phyloP scores from a whole-genome alignment of 1,140 invertebrate species.

The Solen grandis region DNA sequence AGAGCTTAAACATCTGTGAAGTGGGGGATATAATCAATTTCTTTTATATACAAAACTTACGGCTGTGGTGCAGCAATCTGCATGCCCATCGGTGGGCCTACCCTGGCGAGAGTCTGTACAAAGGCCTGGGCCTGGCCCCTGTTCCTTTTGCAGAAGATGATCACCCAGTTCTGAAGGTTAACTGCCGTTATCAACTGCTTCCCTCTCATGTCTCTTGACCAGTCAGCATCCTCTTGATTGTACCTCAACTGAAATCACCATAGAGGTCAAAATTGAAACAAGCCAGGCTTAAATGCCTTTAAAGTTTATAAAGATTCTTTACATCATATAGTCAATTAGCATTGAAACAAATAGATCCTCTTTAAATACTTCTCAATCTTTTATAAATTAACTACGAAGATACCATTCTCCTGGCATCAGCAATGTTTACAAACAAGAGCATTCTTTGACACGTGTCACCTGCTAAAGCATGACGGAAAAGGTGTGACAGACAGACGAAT shows the following conservation, averaged over 20 bases:
- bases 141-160: slow-evolving; percentile 80
- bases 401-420: not conserved
- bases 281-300: no score
- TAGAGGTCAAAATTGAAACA: no score
- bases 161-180: slow-evolving; percentile 73
- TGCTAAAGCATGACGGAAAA: no score
- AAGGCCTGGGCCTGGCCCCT: slow-evolving; percentile 85
- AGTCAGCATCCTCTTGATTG: slow-evolving; percentile 84
- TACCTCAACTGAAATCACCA: slow-evolving; percentile 68
- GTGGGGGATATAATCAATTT: not conserved
- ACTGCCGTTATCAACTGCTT: slow-evolving; percentile 83
- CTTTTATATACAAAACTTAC: slow-evolving; percentile 62
- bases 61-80: slow-evolving; percentile 82
- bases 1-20: no score
- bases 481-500: no score
- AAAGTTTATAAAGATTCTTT: not conserved
- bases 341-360: not conserved
- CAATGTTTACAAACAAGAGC: not conserved
- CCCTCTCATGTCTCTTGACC: slow-evolving; percentile 83
- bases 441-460: no score
- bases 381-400: not conserved
- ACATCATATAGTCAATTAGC: not conserved
- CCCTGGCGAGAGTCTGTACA: slow-evolving; percentile 83
- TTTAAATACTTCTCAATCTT: not conserved
- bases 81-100: slow-evolving; percentile 86